A percentile compares a stretch with the other conserved stretches of the same genome.
Conservation (phyloP, 2,113 vertebrate genomes). For the Rhizomys pruinosus region DNA sequence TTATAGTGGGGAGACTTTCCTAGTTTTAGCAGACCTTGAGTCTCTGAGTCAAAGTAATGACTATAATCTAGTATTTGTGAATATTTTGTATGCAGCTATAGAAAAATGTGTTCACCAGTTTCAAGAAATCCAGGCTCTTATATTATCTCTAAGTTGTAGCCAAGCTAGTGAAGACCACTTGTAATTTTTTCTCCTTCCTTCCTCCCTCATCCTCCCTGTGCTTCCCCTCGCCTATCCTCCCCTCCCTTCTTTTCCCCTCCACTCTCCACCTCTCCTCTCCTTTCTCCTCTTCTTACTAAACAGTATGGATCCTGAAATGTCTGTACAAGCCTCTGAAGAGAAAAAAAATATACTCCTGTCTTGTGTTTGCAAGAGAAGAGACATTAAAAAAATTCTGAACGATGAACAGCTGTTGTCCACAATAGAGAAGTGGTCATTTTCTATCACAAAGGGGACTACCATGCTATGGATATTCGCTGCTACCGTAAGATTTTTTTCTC, state of each 20-base stretch:
- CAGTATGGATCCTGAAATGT: constrained; percentile 72
- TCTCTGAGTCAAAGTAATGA: constrained; percentile 13
- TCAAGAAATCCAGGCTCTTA: constrained; percentile 35
- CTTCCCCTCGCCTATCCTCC: no score
- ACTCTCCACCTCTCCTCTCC: no score
- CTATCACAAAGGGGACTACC: constrained; percentile 89
- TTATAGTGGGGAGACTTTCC: background rate
- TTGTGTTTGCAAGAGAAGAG: constrained; percentile 90
- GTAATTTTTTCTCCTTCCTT: background rate
- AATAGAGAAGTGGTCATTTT: constrained; percentile 92
- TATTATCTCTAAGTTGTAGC: background rate
- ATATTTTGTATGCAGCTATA: constrained; percentile 13
- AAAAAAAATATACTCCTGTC: constrained; percentile 49
- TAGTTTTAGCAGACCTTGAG: background rate
- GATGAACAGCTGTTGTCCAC: constrained; percentile 86
- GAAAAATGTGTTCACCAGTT: background rate
- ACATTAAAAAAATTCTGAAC: constrained; percentile 88
- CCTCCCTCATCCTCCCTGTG: background rate
- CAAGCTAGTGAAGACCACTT: background rate
- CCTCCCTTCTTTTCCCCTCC: no score
- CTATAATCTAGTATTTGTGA: background rate
- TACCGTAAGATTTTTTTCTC: constrained; percentile 93
- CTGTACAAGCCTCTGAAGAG: constrained; percentile 55
- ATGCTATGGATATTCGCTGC: constrained; percentile 94
- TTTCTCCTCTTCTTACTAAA: background rate